Evolutionary conservation across 1,140 invertebrate species (phyloP).

Genomic region (Portunus trituberculatus): DNA sequence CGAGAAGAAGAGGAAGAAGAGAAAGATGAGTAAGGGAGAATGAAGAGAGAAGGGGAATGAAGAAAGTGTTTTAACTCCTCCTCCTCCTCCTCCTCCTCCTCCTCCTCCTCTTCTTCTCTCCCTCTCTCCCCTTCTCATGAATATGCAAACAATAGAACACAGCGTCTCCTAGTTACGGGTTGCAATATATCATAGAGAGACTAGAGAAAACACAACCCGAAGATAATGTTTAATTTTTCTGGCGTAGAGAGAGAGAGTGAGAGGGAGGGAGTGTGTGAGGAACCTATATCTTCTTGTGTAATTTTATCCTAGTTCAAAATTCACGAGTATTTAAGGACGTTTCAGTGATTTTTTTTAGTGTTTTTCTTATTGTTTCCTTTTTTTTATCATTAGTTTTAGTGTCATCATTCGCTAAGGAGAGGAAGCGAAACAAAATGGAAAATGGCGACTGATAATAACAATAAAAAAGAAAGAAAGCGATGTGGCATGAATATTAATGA

Average conservation of each 20-base stretch:
- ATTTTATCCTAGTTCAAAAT: too few species aligned
- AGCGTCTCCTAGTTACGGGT: constrained; percentile 35
- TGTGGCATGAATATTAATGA: background rate
- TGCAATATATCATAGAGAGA: constrained; percentile 32
- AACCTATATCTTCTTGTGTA: too few species aligned
- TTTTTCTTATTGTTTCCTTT: background rate
- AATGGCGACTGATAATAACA: background rate
- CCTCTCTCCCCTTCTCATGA: constrained; percentile 34
- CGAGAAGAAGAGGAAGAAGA: constrained; percentile 15
- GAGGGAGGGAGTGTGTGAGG: background rate
- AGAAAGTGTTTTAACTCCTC: background rate
- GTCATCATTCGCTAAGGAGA: background rate
- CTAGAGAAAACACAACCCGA: background rate
- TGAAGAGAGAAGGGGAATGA: constrained; percentile 9
- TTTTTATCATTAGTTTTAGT: background rate
- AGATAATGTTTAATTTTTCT: too few species aligned
- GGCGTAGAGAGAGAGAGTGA: background rate
- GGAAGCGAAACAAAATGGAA: background rate
- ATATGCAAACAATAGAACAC: constrained; percentile 31
- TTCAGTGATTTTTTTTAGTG: too few species aligned
- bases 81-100: background rate
- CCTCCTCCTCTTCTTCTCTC: background rate
- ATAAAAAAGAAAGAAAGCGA: constrained; percentile 25
- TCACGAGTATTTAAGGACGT: too few species aligned
- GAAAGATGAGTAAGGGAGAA: background rate